These are phyloP conservation scores for Leptobrachium ailaonicum DNA, from an alignment of 2,113 vertebrate species.

Conservation along the genomic window DNA sequence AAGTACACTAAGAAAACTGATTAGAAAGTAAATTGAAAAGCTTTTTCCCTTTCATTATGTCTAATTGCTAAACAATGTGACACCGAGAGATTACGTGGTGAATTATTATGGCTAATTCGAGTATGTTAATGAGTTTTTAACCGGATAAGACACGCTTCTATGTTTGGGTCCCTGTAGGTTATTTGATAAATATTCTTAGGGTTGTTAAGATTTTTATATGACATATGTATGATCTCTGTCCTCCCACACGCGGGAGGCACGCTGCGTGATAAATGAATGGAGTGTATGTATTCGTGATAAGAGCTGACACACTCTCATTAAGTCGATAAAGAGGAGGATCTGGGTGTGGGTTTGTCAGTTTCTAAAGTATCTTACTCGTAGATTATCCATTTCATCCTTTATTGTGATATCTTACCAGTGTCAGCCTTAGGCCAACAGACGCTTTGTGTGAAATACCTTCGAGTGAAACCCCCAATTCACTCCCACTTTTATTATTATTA, in stretches of 20 bases:
- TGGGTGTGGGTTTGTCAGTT: too few relatives aligned
- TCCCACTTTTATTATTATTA: too few relatives aligned
- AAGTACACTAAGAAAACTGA: background rate
- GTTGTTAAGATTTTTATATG: background rate
- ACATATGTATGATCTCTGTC: slow-evolving; percentile 1
- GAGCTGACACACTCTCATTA: background rate
- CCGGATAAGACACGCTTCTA: background rate
- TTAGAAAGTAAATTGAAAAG: slow-evolving; percentile 11
- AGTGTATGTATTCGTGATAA: slow-evolving; percentile 52
- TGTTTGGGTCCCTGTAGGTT: background rate
- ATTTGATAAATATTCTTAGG: slow-evolving; percentile 13
- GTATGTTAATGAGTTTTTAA: slow-evolving; percentile 7
- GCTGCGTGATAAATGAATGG: slow-evolving; percentile 41
- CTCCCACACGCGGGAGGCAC: slow-evolving; percentile 24
- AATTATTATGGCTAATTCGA: slow-evolving; percentile 22
- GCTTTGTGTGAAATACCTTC: too few relatives aligned
- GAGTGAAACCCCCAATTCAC: too few relatives aligned
- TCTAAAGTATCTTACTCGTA: too few relatives aligned
- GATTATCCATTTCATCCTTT: too few relatives aligned
- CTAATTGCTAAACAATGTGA: slow-evolving; percentile 14
- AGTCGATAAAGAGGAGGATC: too few relatives aligned
- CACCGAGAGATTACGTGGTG: background rate
- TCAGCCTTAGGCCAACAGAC: too few relatives aligned
- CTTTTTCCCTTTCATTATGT: background rate
- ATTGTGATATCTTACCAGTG: too few relatives aligned